These are phyloP conservation scores for Halcyon badia DNA, from an alignment of 2,797 vertebrate species.

Conservation along the genomic window DNA sequence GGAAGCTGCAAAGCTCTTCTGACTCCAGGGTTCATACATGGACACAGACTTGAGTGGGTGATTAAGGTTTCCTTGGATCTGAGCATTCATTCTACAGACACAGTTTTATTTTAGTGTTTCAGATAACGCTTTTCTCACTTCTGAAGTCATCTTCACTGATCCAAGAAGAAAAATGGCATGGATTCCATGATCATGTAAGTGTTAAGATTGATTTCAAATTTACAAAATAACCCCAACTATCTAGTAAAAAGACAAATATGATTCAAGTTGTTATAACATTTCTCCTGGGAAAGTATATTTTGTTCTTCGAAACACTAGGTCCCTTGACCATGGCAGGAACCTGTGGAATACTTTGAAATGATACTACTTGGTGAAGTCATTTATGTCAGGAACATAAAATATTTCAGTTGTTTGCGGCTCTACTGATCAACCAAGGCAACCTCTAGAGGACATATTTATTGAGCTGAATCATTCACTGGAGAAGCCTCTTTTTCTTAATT, in stretches of 20 bases:
- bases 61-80: background rate
- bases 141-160: background rate
- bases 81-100: background rate
- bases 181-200: background rate
- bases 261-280: background rate
- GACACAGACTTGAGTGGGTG: rapidly evolving
- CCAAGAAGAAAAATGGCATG: background rate
- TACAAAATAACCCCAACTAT: background rate
- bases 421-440: background rate
- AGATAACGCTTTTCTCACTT: background rate
- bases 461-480: background rate
- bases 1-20: background rate
- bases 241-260: background rate
- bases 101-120: background rate
- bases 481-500: background rate
- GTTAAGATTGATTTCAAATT: background rate
- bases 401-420: background rate
- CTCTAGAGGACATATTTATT: background rate
- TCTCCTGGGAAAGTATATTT: background rate
- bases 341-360: background rate
- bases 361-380: background rate
- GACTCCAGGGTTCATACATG: rapidly evolving
- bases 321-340: background rate
- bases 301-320: background rate
- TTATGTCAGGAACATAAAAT: background rate